Conservation (phyloP, 2,888 invertebrate species). For the Eupithecia subumbrata region DNA sequence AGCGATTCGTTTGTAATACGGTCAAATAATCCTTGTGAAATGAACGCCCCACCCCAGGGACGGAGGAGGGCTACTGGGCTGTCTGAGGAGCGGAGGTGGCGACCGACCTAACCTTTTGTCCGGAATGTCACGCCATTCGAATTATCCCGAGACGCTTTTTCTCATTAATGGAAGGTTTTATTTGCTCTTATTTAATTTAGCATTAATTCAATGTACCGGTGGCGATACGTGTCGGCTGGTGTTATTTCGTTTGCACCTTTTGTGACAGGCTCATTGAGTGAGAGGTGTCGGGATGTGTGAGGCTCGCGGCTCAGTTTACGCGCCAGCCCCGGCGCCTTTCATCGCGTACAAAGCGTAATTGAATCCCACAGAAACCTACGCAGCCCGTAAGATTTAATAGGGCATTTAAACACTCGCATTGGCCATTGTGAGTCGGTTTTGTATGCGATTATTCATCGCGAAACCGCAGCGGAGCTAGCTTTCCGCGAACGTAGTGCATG, state of each 20-base stretch:
- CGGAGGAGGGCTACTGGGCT: conserved; percentile 35
- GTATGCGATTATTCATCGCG: conserved; percentile 81
- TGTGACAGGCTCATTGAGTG: conserved; percentile 82
- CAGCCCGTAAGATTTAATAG: conserved; percentile 83
- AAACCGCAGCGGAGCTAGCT: conserved; percentile 72
- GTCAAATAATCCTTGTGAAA: conserved; percentile 63
- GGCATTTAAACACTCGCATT: conserved; percentile 84
- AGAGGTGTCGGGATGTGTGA: conserved; percentile 83
- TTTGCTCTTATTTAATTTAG: conserved; percentile 84
- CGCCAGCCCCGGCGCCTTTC: conserved; percentile 80
- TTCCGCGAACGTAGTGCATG: conserved; percentile 71
- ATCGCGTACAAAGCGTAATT: conserved; percentile 83
- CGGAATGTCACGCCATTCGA: conserved; percentile 69
- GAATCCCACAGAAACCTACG: conserved; percentile 84
- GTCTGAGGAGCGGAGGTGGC: conserved; percentile 41
- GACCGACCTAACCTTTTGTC: conserved; percentile 64
- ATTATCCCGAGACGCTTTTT: conserved; percentile 74
- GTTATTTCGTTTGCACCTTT: conserved; percentile 80
- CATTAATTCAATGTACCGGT: conserved; percentile 83
- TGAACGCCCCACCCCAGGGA: conserved; percentile 56
- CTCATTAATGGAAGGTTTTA: conserved; percentile 79
- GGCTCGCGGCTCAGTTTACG: conserved; percentile 78
- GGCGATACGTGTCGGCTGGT: conserved; percentile 73
- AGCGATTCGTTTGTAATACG: conserved; percentile 54
- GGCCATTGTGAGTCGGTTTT: conserved; percentile 81